Evolutionary conservation across 2,113 vertebrate species (phyloP).

Genomic region (Toxotes chatareus): DNA sequence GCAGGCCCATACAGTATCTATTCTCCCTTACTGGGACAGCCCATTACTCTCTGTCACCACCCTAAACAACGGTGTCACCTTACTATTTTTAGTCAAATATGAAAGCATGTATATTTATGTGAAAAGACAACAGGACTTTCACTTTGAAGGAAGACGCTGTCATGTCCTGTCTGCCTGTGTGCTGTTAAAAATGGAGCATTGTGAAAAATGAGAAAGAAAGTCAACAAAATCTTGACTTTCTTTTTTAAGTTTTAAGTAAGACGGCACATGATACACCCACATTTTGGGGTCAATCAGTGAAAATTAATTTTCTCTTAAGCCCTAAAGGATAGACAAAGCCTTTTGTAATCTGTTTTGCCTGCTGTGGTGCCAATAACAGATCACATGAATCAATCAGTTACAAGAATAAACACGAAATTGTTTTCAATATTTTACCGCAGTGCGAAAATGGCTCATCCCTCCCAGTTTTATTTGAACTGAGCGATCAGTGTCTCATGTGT

Average conservation of each 20-base stretch:
- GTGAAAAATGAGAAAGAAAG: conserved; percentile 45
- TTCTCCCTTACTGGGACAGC: conserved; percentile 36
- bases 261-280: background rate
- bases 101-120: conserved; percentile 51
- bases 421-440: background rate
- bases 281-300: background rate
- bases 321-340: too few relatives aligned
- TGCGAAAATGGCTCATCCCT: background rate
- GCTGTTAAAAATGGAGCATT: conserved; percentile 41
- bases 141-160: conserved; percentile 60
- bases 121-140: conserved; percentile 34
- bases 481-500: background rate
- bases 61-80: conserved; percentile 65
- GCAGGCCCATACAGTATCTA: conserved; percentile 35
- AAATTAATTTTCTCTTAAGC: background rate
- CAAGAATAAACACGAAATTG: background rate
- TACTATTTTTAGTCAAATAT: conserved; percentile 67
- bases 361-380: background rate
- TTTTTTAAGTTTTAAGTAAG: background rate
- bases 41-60: conserved; percentile 72
- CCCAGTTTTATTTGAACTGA: background rate
- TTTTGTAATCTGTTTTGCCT: background rate
- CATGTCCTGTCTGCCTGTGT: conserved; percentile 11
- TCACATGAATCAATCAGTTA: background rate
- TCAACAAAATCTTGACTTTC: background rate